Conservation (phyloP, 2,888 invertebrate genomes). For the Endotricha flammealis region DNA sequence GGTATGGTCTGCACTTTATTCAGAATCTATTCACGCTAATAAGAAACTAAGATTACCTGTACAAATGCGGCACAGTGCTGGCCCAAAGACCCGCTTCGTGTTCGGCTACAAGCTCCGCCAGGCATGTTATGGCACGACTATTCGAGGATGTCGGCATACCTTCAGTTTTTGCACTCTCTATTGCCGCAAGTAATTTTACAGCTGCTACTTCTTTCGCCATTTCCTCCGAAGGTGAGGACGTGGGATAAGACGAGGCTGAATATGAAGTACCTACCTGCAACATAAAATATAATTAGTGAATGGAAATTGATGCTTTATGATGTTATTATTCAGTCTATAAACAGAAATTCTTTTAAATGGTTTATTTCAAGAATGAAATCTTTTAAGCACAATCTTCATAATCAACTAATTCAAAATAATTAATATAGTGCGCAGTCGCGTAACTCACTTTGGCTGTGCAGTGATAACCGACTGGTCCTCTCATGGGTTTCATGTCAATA, state of each 20-base stretch:
- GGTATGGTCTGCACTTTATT: too few relatives aligned
- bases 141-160: constrained; percentile 48
- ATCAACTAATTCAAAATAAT: too few relatives aligned
- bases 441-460: constrained; percentile 62
- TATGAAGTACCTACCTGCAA: constrained; percentile 55
- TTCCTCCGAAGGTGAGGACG: constrained; percentile 59
- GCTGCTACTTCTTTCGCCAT: constrained; percentile 62
- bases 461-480: constrained; percentile 47
- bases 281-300: background rate
- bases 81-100: constrained; percentile 80
- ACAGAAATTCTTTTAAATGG: too few relatives aligned
- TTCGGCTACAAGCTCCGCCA: constrained; percentile 58
- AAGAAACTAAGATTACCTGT: constrained; percentile 48
- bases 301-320: background rate
- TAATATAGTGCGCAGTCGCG: too few relatives aligned
- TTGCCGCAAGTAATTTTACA: constrained; percentile 45
- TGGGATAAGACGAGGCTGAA: constrained; percentile 57
- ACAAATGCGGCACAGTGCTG: constrained; percentile 75
- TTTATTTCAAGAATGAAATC: too few relatives aligned
- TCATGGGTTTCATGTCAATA: constrained; percentile 44
- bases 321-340: constrained; percentile 1
- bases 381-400: too few relatives aligned
- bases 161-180: constrained; percentile 53
- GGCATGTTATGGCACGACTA: constrained; percentile 36
- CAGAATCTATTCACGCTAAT: too few relatives aligned